Conservation (phyloP, 1,140 invertebrate genomes). For the Spodoptera litura region DNA sequence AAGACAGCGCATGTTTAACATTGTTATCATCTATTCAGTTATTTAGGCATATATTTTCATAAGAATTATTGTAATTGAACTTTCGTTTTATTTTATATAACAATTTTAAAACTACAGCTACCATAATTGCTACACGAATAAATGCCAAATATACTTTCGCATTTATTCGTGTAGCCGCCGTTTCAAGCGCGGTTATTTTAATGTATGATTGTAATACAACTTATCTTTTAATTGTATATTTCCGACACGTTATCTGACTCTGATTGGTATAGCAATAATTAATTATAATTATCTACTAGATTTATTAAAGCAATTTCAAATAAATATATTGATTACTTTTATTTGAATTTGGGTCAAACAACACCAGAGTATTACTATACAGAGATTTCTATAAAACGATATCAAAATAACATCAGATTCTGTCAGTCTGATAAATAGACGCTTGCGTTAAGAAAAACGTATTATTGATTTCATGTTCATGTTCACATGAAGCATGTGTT, state of each 20-base stretch:
- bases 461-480: background rate
- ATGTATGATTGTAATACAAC: background rate
- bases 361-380: background rate
- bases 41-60: conserved; percentile 49
- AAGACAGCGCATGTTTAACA: conserved; percentile 70
- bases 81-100: conserved; percentile 24
- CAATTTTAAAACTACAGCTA: conserved; percentile 9
- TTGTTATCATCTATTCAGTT: conserved; percentile 50
- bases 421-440: background rate
- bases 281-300: background rate
- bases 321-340: background rate
- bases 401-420: too few species aligned
- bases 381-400: too few species aligned
- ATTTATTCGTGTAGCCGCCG: background rate
- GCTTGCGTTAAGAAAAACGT: background rate
- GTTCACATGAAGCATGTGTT: background rate
- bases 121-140: too few species aligned
- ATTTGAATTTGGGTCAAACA: background rate
- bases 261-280: background rate
- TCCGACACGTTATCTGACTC: background rate
- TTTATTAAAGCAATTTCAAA: background rate
- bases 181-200: too few species aligned
- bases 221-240: background rate
- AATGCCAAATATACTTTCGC: background rate
- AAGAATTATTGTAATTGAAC: conserved; percentile 55